These are phyloP conservation scores for Vidua macroura DNA, from an alignment of 2,113 vertebrate species.

Conservation along the genomic window DNA sequence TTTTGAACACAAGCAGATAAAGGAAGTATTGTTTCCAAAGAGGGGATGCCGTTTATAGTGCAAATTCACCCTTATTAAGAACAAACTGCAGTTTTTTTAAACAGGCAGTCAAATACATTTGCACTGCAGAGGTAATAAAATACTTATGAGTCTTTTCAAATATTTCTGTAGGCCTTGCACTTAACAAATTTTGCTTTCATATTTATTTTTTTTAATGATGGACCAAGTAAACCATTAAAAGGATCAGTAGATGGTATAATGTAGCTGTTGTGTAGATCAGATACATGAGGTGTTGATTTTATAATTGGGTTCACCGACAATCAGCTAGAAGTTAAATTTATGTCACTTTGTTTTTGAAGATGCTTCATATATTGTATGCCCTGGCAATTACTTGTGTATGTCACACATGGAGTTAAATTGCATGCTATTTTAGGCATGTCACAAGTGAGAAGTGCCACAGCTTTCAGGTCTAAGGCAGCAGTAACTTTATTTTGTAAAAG, in stretches of 20 bases:
- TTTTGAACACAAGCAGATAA: conserved; percentile 57
- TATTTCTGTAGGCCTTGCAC: not conserved
- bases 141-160: not conserved
- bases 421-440: not conserved
- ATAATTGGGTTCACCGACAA: not conserved
- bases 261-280: not conserved
- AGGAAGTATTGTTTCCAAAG: conserved; percentile 46
- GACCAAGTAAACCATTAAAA: not conserved
- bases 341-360: not conserved
- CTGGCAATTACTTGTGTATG: not conserved
- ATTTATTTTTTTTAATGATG: not conserved
- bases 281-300: not conserved
- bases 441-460: not conserved
- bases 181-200: not conserved
- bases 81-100: conserved; percentile 30
- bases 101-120: conserved; percentile 1
- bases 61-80: conserved; percentile 23
- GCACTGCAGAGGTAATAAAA: conserved; percentile 28
- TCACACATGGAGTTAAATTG: not conserved
- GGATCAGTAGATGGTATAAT: not conserved
- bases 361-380: not conserved
- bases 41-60: conserved; percentile 40
- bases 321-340: not conserved
- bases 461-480: not conserved
- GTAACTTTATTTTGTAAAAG: not conserved